Percentiles rank a stretch among this genome's conserved stretches.
phyloP scores from a whole-genome alignment of 2,113 vertebrate genomes.

The Potamarius usumacintae region DNA sequence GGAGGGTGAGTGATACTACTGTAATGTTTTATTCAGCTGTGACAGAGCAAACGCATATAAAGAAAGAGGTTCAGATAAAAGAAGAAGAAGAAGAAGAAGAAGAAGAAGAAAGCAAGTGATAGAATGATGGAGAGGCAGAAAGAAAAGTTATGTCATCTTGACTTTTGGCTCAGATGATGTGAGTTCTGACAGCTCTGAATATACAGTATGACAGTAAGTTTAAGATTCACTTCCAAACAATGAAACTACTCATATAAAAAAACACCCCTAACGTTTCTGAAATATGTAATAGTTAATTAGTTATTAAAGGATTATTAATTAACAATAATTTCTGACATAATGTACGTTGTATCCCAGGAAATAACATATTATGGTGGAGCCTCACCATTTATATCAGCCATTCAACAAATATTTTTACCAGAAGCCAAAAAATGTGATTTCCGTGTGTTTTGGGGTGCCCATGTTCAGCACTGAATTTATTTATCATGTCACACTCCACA shows the following conservation, averaged over 20 bases:
- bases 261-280: background rate
- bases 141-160: background rate
- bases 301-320: no score
- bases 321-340: no score
- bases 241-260: background rate
- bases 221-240: background rate
- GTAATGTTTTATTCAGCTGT: slow-evolving; percentile 20
- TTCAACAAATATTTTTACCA: no score
- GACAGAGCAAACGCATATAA: background rate
- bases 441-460: no score
- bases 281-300: no score
- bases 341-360: no score
- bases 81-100: background rate
- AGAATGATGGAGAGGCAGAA: slow-evolving; percentile 1
- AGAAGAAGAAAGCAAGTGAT: background rate
- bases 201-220: background rate
- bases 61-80: slow-evolving; percentile 6
- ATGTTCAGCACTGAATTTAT: no score
- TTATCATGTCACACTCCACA: no score
- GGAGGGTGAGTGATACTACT: background rate
- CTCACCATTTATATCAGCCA: no score
- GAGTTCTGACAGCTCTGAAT: slow-evolving; percentile 16
- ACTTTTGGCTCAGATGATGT: background rate
- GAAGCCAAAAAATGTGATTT: no score
- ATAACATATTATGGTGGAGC: no score